A percentile compares a stretch with the other conserved stretches of the same genome.
Conservation (phyloP, 2,888 invertebrate genomes). For the Xestia sexstrigata region DNA sequence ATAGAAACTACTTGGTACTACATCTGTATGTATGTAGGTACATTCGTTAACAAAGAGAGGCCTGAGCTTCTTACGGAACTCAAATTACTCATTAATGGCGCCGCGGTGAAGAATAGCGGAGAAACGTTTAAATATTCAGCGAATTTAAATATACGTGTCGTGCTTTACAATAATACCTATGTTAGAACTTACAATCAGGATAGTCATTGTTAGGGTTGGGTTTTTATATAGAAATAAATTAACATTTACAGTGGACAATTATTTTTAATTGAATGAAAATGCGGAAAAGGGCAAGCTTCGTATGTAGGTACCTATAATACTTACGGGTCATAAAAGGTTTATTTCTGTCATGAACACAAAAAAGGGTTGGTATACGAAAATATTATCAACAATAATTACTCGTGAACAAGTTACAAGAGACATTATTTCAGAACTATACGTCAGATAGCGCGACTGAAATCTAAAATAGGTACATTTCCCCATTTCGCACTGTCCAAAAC, state of each 20-base stretch:
- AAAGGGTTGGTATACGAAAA: slow-evolving; percentile 1
- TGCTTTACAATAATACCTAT: slow-evolving; percentile 47
- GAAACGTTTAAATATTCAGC: slow-evolving; percentile 66
- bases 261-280: not conserved
- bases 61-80: slow-evolving; percentile 63
- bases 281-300: not conserved
- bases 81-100: slow-evolving; percentile 69
- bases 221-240: not conserved
- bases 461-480: slow-evolving; percentile 73
- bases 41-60: slow-evolving; percentile 59
- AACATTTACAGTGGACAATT: not conserved
- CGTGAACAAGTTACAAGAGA: slow-evolving; percentile 32
- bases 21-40: slow-evolving; percentile 24
- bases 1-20: slow-evolving; percentile 11
- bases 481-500: slow-evolving; percentile 78
- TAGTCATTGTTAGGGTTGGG: not conserved
- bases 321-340: not conserved
- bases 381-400: slow-evolving; percentile 31
- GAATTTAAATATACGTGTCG: slow-evolving; percentile 59
- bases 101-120: slow-evolving; percentile 53
- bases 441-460: slow-evolving; percentile 61
- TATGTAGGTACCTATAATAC: not conserved
- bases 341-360: not conserved
- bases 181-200: slow-evolving; percentile 6
- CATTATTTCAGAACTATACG: slow-evolving; percentile 44